phyloP scores from a whole-genome alignment of 2,888 invertebrate species.

The Cryptocephalus primarius region DNA sequence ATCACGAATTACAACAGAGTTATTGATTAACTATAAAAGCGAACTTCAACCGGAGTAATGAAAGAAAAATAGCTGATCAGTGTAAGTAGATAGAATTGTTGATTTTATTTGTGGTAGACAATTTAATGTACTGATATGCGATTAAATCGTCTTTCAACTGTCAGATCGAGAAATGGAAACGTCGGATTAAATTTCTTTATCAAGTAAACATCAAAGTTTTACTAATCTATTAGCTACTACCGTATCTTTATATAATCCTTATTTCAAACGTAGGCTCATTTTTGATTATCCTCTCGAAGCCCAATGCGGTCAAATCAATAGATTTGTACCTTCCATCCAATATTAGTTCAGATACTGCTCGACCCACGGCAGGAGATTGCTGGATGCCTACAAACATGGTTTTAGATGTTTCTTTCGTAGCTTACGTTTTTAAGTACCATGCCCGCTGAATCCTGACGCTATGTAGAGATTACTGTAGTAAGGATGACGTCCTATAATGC shows the following conservation, averaged over 20 bases:
- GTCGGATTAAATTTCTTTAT: too few species aligned
- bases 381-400: constrained; percentile 56
- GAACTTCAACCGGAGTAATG: too few species aligned
- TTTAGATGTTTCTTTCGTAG: background rate
- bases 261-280: constrained; percentile 47
- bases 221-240: too few species aligned
- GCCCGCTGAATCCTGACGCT: constrained; percentile 89
- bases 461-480: constrained; percentile 71
- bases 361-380: constrained; percentile 87
- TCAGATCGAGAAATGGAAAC: too few species aligned
- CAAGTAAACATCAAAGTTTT: too few species aligned
- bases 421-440: constrained; percentile 43
- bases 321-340: constrained; percentile 63
- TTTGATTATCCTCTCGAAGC: constrained; percentile 64
- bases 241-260: constrained; percentile 8
- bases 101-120: too few species aligned
- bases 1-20: too few species aligned
- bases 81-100: too few species aligned
- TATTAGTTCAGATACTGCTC: constrained; percentile 76
- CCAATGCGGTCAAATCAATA: constrained; percentile 68
- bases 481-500: constrained; percentile 83
- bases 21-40: too few species aligned
- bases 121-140: too few species aligned
- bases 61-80: too few species aligned
- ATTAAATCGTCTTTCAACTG: too few species aligned